Evolutionary conservation across 2,113 vertebrate species (phyloP).

Genomic region (Neodontobutis hainanensis): DNA sequence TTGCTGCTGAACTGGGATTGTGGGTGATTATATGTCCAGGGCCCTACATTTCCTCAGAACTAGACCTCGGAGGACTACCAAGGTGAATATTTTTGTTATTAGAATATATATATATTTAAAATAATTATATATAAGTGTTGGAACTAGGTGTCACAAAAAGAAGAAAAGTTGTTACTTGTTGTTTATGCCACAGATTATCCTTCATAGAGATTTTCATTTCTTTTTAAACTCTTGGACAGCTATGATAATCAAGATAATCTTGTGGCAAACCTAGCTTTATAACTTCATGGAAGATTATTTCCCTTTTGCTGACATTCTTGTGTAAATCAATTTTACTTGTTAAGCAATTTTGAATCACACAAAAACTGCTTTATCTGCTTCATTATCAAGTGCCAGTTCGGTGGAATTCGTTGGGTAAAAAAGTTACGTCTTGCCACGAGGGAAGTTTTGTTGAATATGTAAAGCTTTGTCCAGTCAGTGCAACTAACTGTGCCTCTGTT

Average conservation of each 20-base stretch:
- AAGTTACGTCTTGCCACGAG: constrained; percentile 12
- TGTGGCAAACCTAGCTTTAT: too few relatives aligned
- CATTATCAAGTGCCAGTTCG: constrained; percentile 16
- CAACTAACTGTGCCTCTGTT: constrained; percentile 8
- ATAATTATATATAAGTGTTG: too few relatives aligned
- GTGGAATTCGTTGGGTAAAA: not conserved
- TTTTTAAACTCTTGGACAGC: too few relatives aligned
- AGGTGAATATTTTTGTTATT: constrained; percentile 73
- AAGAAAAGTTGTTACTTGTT: too few relatives aligned
- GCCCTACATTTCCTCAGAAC: constrained; percentile 89
- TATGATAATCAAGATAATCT: too few relatives aligned
- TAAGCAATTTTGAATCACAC: not conserved
- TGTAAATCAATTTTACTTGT: constrained; percentile 16
- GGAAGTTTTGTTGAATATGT: constrained; percentile 9
- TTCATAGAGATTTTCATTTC: too few relatives aligned
- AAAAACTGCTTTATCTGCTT: constrained; percentile 26
- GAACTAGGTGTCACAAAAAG: too few relatives aligned
- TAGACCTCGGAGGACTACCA: constrained; percentile 91
- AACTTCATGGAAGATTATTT: not conserved
- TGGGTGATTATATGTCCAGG: constrained; percentile 94
- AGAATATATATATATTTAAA: too few relatives aligned
- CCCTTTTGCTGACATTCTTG: not conserved
- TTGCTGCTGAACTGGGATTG: constrained; percentile 85
- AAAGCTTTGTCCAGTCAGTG: constrained; percentile 13
- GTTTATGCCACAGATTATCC: too few relatives aligned